Conservation (phyloP, 2,888 invertebrate genomes). For the Apotomis betuletana region DNA sequence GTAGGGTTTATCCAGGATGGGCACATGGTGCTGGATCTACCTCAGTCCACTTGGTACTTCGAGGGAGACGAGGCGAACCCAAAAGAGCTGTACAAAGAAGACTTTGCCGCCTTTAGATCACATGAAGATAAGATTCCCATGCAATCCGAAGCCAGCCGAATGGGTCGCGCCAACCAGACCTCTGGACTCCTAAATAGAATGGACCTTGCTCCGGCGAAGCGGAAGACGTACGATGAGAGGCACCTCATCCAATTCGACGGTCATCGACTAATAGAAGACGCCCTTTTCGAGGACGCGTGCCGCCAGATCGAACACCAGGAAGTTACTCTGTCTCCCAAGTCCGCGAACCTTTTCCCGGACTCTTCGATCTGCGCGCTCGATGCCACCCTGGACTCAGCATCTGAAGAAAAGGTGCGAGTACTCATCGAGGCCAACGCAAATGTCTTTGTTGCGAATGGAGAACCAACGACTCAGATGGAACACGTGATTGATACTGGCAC, state of each 20-base stretch:
- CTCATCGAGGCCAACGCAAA: slow-evolving; percentile 1
- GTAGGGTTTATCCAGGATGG: background rate
- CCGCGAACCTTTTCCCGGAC: background rate
- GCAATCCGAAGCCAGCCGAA: too few relatives aligned
- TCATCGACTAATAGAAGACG: too few relatives aligned
- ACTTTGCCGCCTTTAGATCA: background rate
- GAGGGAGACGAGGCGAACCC: background rate
- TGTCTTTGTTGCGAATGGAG: background rate
- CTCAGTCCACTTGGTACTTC: background rate
- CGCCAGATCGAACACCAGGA: too few relatives aligned
- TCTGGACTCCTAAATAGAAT: too few relatives aligned
- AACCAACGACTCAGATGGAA: slow-evolving; percentile 5
- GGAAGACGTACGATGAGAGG: too few relatives aligned
- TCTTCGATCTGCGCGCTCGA: background rate
- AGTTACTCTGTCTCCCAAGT: background rate
- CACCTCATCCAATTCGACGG: too few relatives aligned
- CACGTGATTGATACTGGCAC: background rate
- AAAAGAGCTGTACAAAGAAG: background rate
- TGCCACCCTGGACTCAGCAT: background rate
- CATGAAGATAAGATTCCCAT: too few relatives aligned
- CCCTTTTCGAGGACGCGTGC: too few relatives aligned
- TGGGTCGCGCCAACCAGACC: too few relatives aligned
- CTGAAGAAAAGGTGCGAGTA: background rate
- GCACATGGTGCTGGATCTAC: background rate
- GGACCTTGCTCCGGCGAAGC: too few relatives aligned